These are phyloP conservation scores for Tragulus kanchil DNA, from an alignment of 2,113 vertebrate species.

Conservation along the genomic window DNA sequence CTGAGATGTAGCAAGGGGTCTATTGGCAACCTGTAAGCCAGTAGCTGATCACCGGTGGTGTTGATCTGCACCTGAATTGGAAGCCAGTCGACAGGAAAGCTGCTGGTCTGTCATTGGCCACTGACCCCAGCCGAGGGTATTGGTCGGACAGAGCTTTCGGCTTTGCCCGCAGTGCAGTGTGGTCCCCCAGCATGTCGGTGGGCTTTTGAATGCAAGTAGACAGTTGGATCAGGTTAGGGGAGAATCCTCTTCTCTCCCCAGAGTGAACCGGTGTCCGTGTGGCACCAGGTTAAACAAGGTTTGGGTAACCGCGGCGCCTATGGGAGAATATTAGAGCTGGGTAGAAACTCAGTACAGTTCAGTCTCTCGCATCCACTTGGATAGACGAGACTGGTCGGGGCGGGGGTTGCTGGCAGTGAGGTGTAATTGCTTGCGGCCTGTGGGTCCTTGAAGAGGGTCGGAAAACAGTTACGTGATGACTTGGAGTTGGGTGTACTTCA, in stretches of 20 bases:
- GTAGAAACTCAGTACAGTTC: neutral
- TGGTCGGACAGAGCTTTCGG: neutral
- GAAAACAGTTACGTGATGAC: neutral
- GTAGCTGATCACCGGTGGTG: neutral
- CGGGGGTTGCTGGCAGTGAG: rapidly evolving
- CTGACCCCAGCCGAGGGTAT: neutral
- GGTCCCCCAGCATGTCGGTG: neutral
- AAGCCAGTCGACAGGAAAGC: neutral
- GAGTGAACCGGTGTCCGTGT: no score
- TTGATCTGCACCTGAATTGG: neutral
- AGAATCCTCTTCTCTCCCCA: neutral
- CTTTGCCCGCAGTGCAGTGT: rapidly evolving
- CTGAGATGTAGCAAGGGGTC: neutral
- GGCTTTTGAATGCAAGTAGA: neutral
- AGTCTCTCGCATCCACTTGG: neutral
- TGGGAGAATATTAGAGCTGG: neutral
- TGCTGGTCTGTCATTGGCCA: neutral
- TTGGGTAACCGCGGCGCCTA: neutral
- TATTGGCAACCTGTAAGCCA: neutral
- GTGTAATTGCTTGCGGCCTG: neutral
- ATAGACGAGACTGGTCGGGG: neutral
- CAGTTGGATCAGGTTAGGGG: neutral
- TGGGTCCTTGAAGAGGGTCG: neutral
- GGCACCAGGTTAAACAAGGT: neutral
- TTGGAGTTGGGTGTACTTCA: neutral